phyloP scores from a whole-genome alignment of 2,888 invertebrate genomes.

The Argyresthia albistria region DNA sequence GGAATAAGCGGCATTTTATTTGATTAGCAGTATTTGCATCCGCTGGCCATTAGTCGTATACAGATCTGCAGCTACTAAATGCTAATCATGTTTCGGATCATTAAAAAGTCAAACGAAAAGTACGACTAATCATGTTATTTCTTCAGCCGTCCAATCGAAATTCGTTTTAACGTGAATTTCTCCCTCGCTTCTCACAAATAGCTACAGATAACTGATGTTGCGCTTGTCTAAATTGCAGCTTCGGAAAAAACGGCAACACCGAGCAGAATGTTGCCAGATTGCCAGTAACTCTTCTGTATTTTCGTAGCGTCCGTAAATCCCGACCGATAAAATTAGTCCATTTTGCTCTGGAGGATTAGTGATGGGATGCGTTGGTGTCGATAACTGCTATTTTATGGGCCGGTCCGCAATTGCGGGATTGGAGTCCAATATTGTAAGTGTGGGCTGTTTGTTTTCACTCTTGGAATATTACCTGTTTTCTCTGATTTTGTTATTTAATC shows the following conservation, averaged over 20 bases:
- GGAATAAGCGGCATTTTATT: too few relatives aligned
- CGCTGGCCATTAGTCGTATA: too few relatives aligned
- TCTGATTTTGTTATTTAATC: too few relatives aligned
- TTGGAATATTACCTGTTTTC: too few relatives aligned
- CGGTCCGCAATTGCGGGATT: too few relatives aligned
- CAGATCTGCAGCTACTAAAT: too few relatives aligned
- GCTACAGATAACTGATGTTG: neutral
- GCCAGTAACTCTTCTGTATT: slow-evolving; percentile 27
- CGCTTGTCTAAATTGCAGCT: neutral
- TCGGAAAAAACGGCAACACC: neutral
- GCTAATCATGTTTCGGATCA: too few relatives aligned
- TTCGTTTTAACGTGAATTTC: neutral
- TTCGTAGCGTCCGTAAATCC: slow-evolving; percentile 46
- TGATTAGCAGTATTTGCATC: too few relatives aligned
- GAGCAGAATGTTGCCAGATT: neutral
- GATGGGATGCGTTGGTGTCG: neutral
- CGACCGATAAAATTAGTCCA: slow-evolving; percentile 52
- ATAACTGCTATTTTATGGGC: too few relatives aligned
- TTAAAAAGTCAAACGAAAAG: neutral
- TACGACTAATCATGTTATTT: neutral
- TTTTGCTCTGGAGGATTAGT: slow-evolving; percentile 16
- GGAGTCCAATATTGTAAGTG: too few relatives aligned
- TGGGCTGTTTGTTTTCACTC: too few relatives aligned
- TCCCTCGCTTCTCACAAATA: neutral
- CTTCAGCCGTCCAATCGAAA: neutral